Base-by-base conservation (phyloP, 2,113 vertebrate species). In the Oxyura jamaicensis region DNA sequence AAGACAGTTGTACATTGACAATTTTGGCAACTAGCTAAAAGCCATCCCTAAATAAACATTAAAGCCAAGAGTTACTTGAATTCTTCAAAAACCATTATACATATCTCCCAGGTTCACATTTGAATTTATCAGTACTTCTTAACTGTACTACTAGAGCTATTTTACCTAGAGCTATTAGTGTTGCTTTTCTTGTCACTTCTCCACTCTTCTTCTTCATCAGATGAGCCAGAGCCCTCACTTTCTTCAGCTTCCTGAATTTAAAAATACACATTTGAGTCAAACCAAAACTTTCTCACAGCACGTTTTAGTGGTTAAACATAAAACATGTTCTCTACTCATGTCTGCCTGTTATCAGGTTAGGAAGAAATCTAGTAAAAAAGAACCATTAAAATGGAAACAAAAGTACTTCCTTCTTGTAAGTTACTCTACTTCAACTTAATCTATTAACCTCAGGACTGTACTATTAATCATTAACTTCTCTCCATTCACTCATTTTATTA, bases 161-260 rank as follows among this genome's bases (percentile, higher is more conserved):
- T 92, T 58, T 98, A 99, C 99, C 99, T 99, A 25, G 99, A 98
- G 86, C 98, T 98, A 90, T 99, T 96, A 65, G 96, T 98, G 69
- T 97, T 98, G 93, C 98, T 99, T 62, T 98, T 99, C 98, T 95
- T 96, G 66, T 98, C 99, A 97, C 98, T 99, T 52, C 97, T 99
- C 99, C 99, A 99, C 71, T 99, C 98, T 19, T 99, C 98, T 36
- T 98, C 98, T 66, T 99, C 98, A 79, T 98, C 98, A 36, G 99
- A 99, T 5, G 98, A 99, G 52, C 97, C 91, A 96, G 97, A 97
- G 14, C 87, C 97, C 35, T 99, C 99, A 96, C 98, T 99, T 55
- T 96, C 98, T 72, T 98, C 98, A 41, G 98, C 98, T 66, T 99
- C 99, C 99, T 99, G 76, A 62, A 93, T 60, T 94, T 12, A 91